Conservation (phyloP, 2,888 invertebrate species). For the Phlogophora meticulosa region DNA sequence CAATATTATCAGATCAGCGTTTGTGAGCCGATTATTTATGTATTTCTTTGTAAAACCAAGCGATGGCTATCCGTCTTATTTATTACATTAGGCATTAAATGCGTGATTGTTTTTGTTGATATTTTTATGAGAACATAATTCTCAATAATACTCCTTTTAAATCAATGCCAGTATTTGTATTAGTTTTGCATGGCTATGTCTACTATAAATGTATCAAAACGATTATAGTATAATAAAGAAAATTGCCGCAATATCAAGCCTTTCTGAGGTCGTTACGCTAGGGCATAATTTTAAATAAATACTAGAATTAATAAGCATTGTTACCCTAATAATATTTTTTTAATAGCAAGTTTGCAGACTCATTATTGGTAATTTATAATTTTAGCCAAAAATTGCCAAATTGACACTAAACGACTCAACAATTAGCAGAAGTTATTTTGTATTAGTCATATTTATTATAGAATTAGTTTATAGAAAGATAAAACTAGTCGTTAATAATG, state of each 20-base stretch:
- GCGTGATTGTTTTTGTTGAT: constrained; percentile 69
- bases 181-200: constrained; percentile 40
- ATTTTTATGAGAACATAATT: constrained; percentile 80
- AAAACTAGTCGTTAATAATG: constrained; percentile 79
- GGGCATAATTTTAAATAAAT: constrained; percentile 4
- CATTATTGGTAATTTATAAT: constrained; percentile 76
- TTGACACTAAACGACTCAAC: constrained; percentile 77
- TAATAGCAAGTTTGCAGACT: constrained; percentile 20
- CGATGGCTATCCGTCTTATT: constrained; percentile 52
- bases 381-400: constrained; percentile 90
- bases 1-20: constrained; percentile 6
- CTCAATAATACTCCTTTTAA: constrained; percentile 72
- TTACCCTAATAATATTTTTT: constrained; percentile 32
- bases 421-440: constrained; percentile 76
- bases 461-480: constrained; percentile 72
- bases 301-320: constrained; percentile 7
- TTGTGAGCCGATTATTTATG: constrained; percentile 20
- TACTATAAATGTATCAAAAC: constrained; percentile 22
- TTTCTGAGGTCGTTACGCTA: constrained; percentile 4
- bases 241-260: constrained; percentile 2
- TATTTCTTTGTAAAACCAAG: constrained; percentile 21
- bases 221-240: constrained; percentile 18
- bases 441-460: constrained; percentile 77
- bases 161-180: constrained; percentile 40
- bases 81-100: constrained; percentile 79